Conservation (phyloP, 2,888 invertebrate species). For the Trisateles emortualis region DNA sequence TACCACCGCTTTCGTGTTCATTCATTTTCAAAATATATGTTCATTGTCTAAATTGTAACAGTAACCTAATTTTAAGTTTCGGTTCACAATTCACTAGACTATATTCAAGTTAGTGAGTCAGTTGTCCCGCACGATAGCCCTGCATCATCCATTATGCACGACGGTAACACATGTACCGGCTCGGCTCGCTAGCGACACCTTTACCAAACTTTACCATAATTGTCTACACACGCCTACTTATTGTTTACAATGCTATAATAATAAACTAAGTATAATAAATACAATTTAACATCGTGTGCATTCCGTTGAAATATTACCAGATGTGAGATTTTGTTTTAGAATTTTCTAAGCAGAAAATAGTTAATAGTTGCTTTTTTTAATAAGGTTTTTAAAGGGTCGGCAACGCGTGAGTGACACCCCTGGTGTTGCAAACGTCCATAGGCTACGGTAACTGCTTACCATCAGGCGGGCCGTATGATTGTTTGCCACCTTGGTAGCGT, state of each 20-base stretch:
- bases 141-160: conserved; percentile 78
- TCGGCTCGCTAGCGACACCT: conserved; percentile 73
- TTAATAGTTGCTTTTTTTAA: no score
- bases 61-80: not conserved
- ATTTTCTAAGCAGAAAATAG: no score
- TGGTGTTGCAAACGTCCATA: no score
- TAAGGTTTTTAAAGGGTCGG: no score
- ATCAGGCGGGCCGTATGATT: no score
- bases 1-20: no score
- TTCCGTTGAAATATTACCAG: conserved; percentile 10
- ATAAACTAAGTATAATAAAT: conserved; percentile 53
- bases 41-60: not conserved
- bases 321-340: no score
- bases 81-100: not conserved
- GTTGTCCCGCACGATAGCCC: conserved; percentile 60
- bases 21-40: no score
- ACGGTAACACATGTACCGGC: conserved; percentile 78
- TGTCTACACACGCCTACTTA: conserved; percentile 69
- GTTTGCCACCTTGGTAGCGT: no score
- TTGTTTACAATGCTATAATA: conserved; percentile 58
- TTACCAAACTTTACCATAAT: conserved; percentile 76
- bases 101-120: conserved; percentile 21
- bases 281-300: conserved; percentile 43
- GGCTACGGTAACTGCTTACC: no score
- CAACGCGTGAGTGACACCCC: no score